These are phyloP conservation scores for Coenonympha arcania DNA, from an alignment of 2,888 invertebrate genomes.

Conservation along the genomic window DNA sequence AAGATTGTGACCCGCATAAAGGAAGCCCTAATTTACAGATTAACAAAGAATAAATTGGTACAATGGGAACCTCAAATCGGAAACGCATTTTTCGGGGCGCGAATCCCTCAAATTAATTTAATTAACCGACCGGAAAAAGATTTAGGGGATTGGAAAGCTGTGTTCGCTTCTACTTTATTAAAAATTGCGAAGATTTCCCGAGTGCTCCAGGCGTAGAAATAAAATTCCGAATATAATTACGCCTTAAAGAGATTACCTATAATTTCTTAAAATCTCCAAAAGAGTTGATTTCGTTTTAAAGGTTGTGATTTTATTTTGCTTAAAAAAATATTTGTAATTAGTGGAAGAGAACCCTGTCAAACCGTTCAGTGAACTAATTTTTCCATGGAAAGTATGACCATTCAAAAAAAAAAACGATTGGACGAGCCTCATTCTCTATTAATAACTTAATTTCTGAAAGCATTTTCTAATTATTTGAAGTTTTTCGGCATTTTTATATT, in stretches of 20 bases:
- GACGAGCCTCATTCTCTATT: too few species aligned
- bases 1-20: constrained; percentile 3
- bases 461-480: background rate
- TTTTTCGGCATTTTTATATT: background rate
- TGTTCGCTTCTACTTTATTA: constrained; percentile 17
- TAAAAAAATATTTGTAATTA: background rate
- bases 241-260: constrained; percentile 8
- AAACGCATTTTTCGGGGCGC: constrained; percentile 21
- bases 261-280: constrained; percentile 1
- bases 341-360: too few species aligned
- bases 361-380: too few species aligned
- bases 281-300: background rate
- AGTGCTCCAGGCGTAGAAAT: constrained; percentile 3
- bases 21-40: constrained; percentile 14
- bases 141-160: constrained; percentile 22
- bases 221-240: constrained; percentile 4
- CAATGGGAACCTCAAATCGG: constrained; percentile 18
- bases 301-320: too few species aligned
- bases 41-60: constrained; percentile 17
- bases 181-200: constrained; percentile 18
- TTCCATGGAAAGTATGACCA: too few species aligned
- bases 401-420: too few species aligned
- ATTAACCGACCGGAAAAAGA: constrained; percentile 25
- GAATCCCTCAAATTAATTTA: constrained; percentile 28
- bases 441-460: too few species aligned